Percentiles rank a stretch among this genome's conserved stretches.
phyloP scores from a whole-genome alignment of 1,140 invertebrate species.

The Nautilus pompilius region DNA sequence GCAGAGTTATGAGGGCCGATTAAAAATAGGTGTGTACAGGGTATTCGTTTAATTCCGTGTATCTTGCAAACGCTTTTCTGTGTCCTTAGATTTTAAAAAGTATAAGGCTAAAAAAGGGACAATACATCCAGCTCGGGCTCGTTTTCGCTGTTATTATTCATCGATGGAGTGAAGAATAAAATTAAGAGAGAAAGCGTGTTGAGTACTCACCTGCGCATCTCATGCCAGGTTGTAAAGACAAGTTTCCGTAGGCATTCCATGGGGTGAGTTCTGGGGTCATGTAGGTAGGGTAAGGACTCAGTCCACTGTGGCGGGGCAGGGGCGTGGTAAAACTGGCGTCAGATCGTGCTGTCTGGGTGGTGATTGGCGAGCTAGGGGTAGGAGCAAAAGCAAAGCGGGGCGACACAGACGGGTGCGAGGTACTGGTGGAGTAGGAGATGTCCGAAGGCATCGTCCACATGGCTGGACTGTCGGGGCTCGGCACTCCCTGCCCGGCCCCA shows the following conservation, averaged over 20 bases:
- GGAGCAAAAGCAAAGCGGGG: slow-evolving; percentile 25
- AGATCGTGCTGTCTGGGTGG: slow-evolving; percentile 8
- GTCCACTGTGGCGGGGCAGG: slow-evolving; percentile 28
- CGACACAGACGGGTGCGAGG: slow-evolving; percentile 28
- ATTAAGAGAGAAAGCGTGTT: too few relatives aligned
- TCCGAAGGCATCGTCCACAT: slow-evolving; percentile 32
- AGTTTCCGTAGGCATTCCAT: slow-evolving; percentile 30
- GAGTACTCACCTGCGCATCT: slow-evolving; percentile 15
- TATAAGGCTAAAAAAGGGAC: too few relatives aligned
- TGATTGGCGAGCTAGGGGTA: slow-evolving; percentile 28
- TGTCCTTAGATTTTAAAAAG: too few relatives aligned
- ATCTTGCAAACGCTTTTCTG: too few relatives aligned
- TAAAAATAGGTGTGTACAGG: too few relatives aligned
- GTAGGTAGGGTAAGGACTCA: slow-evolving; percentile 37
- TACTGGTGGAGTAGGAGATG: slow-evolving; percentile 21
- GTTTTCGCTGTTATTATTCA: too few relatives aligned
- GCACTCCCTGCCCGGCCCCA: slow-evolving; percentile 18
- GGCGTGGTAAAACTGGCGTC: slow-evolving; percentile 30
- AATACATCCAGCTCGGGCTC: too few relatives aligned
- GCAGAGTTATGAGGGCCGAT: too few relatives aligned
- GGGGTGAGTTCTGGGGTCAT: slow-evolving; percentile 40
- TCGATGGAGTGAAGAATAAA: too few relatives aligned
- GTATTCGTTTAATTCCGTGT: too few relatives aligned
- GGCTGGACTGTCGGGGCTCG: slow-evolving; percentile 14
- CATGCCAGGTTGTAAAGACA: slow-evolving; percentile 19